Evolutionary conservation across 2,888 invertebrate genomes (phyloP), one percentile per base, ranked within the genome.

Genomic region (Cantharis lateralis): DNA sequence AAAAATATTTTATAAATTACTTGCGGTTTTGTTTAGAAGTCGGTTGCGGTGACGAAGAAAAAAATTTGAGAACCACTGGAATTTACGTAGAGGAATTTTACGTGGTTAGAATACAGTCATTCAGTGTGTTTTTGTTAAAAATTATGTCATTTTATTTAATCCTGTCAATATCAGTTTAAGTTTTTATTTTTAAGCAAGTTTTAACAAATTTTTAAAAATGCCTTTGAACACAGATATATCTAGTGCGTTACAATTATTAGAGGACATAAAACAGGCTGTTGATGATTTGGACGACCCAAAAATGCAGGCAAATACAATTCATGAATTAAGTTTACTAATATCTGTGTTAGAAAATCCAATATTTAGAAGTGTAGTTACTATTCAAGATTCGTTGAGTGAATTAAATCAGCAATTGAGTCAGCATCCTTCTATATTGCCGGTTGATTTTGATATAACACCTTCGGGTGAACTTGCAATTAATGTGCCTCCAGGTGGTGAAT

Each of bases 381-480:
- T 98, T 78, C 95, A 98, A 90, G 97, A 98, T 87, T 97, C 98
- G 0, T 90, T 98, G 66, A 93, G 93, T 68, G 95, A 97, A 89
- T 89, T 98, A 74, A 95, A 96, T 80, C 93, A 93, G 26, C 97
- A 97, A 88, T 91, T 97, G 74, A 93, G 93, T 62, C 95, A 96
- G 84, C 97, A 97, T 89, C 97, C 97, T 13, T 97, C 97, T 16
- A 96, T 97, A 86, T 90, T 97, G 79, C 96, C 97, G 64, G 95
- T 95, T 71, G 97, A 98, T 88, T 98, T 98, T 89, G 97, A 98
- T 86, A 96, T 98, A 74, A 95, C 94, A 82, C 92, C 94, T 68
- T 93, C 95, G 81, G 90, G 90, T 3, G 93, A 94, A 83, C 87
- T 95, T 76, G 91, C 93, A 61, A 87, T 94, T 24, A 93, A 91